phyloP scores from a whole-genome alignment of 2,888 invertebrate species.

The Scaptomyza flava region DNA sequence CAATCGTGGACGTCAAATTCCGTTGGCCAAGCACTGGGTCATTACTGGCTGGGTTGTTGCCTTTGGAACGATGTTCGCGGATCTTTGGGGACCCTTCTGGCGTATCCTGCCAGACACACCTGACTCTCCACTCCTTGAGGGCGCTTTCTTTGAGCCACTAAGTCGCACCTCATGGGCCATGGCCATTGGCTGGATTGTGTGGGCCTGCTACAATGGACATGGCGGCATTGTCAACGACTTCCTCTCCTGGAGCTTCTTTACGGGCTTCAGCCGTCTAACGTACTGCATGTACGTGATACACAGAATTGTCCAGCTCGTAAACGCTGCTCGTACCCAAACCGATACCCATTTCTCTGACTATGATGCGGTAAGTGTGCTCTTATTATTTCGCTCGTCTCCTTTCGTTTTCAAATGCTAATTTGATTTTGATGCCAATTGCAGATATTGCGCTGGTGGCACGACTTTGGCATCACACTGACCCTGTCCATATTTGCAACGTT shows the following conservation, averaged over 20 bases:
- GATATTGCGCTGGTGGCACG: slow-evolving; percentile 84
- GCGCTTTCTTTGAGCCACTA: slow-evolving; percentile 82
- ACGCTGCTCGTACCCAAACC: slow-evolving; percentile 77
- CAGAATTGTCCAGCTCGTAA: slow-evolving; percentile 81
- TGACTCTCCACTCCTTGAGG: slow-evolving; percentile 74
- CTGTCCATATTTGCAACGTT: slow-evolving; percentile 84
- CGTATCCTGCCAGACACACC: slow-evolving; percentile 76
- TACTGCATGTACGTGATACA: slow-evolving; percentile 84
- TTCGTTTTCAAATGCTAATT: slow-evolving; percentile 6
- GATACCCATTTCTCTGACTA: slow-evolving; percentile 82
- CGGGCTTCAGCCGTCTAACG: slow-evolving; percentile 81
- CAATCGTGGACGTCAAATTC: slow-evolving; percentile 79
- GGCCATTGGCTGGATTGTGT: slow-evolving; percentile 82
- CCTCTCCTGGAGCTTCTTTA: slow-evolving; percentile 82
- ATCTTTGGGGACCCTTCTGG: slow-evolving; percentile 82
- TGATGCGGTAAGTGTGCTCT: slow-evolving; percentile 75
- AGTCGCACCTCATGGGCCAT: slow-evolving; percentile 82
- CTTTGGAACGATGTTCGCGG: slow-evolving; percentile 76
- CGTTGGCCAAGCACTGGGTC: slow-evolving; percentile 77
- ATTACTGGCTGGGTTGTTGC: slow-evolving; percentile 81
- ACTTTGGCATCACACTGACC: slow-evolving; percentile 83
- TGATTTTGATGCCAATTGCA: slow-evolving; percentile 50
- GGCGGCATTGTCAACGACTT: slow-evolving; percentile 83
- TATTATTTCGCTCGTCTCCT: too few species aligned
- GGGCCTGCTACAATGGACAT: slow-evolving; percentile 83